Percentiles rank a stretch among this genome's conserved stretches.
phyloP scores from a whole-genome alignment of 2,888 invertebrate genomes.

The Drosophila glabriapex region DNA sequence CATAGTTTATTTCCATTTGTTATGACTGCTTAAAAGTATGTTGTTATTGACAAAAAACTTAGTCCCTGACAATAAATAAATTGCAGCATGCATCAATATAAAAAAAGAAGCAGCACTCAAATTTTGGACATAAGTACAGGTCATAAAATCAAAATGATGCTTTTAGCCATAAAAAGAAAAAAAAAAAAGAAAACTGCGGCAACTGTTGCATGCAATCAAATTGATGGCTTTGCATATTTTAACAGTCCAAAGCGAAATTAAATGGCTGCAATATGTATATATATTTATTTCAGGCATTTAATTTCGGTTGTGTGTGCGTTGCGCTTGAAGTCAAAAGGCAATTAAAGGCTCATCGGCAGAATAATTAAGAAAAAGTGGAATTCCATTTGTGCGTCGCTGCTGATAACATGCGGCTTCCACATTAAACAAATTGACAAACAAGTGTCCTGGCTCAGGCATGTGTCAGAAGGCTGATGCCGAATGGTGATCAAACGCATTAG shows the following conservation, averaged over 20 bases:
- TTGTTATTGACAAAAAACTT: background rate
- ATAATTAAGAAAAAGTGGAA: conserved; percentile 57
- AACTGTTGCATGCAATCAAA: conserved; percentile 58
- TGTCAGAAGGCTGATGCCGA: conserved; percentile 10
- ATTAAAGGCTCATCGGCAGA: conserved; percentile 30
- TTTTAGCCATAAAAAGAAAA: conserved; percentile 19
- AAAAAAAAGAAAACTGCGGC: conserved; percentile 18
- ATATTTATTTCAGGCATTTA: background rate
- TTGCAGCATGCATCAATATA: conserved; percentile 25
- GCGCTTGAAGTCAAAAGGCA: conserved; percentile 14
- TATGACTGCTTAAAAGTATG: background rate
- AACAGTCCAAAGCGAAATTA: conserved; percentile 22
- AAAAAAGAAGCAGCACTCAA: conserved; percentile 5
- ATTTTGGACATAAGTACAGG: conserved; percentile 20
- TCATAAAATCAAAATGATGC: conserved; percentile 53
- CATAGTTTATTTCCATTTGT: background rate
- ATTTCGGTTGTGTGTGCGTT: background rate
- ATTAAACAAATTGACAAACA: conserved; percentile 61
- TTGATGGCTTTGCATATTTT: conserved; percentile 32
- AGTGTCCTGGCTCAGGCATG: conserved; percentile 34
- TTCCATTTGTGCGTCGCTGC: conserved; percentile 45
- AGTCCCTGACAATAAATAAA: background rate
- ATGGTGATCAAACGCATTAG: conserved; percentile 41
- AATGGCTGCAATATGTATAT: conserved; percentile 9
- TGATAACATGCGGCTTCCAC: conserved; percentile 21